These are phyloP conservation scores for Tor tambroides DNA, from an alignment of 2,113 vertebrate species.

Conservation along the genomic window DNA sequence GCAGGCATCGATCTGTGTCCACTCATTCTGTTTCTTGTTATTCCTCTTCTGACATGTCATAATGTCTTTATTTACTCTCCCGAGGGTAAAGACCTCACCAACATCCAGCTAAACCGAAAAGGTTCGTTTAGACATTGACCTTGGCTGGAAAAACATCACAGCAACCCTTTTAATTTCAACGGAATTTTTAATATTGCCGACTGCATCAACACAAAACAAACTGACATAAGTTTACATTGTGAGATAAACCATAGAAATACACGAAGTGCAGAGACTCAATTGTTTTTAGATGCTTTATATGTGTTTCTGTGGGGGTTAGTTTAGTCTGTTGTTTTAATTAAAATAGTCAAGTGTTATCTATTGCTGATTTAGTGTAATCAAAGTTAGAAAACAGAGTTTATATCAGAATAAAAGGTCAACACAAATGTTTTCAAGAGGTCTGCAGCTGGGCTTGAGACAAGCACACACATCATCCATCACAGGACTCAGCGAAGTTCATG, in stretches of 20 bases:
- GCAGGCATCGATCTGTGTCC: slow-evolving; percentile 14
- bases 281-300: background rate
- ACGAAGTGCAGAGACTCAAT: background rate
- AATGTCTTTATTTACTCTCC: slow-evolving; percentile 33
- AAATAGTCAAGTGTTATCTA: background rate
- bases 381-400: background rate
- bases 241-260: background rate
- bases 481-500: background rate
- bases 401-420: background rate
- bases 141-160: background rate
- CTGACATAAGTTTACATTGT: background rate
- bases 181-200: background rate
- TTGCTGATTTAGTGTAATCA: background rate
- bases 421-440: background rate
- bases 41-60: background rate
- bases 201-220: background rate
- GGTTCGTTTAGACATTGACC: background rate
- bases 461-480: background rate
- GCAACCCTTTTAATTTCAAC: background rate
- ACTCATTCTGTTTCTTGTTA: slow-evolving; percentile 23
- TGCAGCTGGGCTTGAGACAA: background rate
- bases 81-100: slow-evolving; percentile 9
- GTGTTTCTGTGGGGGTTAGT: background rate
- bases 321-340: background rate
- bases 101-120: background rate